Base-by-base conservation (phyloP, 2,888 invertebrate species). In the Orchesellides sinensis region DNA sequence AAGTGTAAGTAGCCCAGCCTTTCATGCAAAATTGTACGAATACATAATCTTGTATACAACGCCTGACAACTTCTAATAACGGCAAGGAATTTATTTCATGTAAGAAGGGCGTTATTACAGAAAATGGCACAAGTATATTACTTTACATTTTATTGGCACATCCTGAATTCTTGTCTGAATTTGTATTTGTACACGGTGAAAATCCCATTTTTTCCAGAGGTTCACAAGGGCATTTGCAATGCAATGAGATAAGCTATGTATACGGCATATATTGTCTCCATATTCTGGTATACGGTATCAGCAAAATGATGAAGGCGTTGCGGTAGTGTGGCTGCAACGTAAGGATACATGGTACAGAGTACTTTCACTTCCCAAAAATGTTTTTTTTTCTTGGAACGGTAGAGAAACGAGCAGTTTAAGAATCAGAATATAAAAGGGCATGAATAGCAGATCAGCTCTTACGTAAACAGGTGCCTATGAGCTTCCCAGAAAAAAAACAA, bases 191-290 rank as follows among this genome's bases (percentile, higher is more conserved):
- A 72, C 54, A 56, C 47, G 47, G 65, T 75, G 59, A 68, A 77
- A 77, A 77, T 77, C 66, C 77, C 77, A 77, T 77, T 77, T 68
- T 77, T 77, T 59, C 68, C 68, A 32, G 68, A 77, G 68, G 77
- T 77, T 77, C 77, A 68, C 77, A 66, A 77, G 77, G 77, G 77
- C 77, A 77, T 77, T 77, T 77, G 19, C 14, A 19, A 56, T 35
- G 65, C 17, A 27, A 54, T 32, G 65, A 54, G 66, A 75, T 65
- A 52, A 45, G 52, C 47, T 73, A 73, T 73, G 17, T 56, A 10
- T 56, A 10, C 27, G 10, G 10, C 14, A 23, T 27, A n/a, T 63
- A 10, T 35, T 40, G 21, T 17, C 12, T 25, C n/a, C 21, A 2
- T 23, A 23, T 27, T 3, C 3, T 25, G n/a, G 10, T 40, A 40